Percentiles rank a stretch among this genome's conserved stretches.
Conservation (phyloP, 2,797 vertebrate genomes). For the Neosilurus mollespiculum region DNA sequence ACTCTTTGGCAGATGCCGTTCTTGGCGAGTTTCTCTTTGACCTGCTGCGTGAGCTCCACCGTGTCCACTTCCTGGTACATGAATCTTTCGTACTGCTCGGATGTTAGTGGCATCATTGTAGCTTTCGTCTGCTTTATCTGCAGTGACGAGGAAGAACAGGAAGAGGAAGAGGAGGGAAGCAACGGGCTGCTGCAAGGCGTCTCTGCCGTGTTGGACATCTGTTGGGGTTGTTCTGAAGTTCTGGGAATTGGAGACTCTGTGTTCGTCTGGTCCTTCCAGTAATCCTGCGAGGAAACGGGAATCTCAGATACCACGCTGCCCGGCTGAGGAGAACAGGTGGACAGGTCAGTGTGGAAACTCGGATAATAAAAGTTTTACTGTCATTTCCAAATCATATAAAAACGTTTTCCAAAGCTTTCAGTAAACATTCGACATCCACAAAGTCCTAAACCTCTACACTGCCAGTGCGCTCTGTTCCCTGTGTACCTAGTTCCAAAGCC, state of each 20-base stretch:
- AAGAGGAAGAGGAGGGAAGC: slow-evolving; percentile 71
- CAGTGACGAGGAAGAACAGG: background rate
- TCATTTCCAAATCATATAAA: background rate
- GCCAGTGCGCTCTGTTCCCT: background rate
- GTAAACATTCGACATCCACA: background rate
- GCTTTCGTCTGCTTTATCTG: slow-evolving; percentile 56
- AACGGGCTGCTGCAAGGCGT: slow-evolving; percentile 84
- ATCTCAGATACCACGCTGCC: slow-evolving; percentile 64
- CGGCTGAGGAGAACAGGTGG: slow-evolving; percentile 56
- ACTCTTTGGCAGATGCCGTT: slow-evolving; percentile 90
- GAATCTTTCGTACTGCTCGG: slow-evolving; percentile 90
- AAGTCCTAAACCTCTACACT: background rate
- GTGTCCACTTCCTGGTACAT: slow-evolving; percentile 94
- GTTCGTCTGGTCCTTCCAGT: slow-evolving; percentile 86
- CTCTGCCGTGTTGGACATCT: slow-evolving; percentile 80
- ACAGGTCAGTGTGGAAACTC: background rate
- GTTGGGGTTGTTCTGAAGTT: slow-evolving; percentile 81
- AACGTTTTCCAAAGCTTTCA: background rate
- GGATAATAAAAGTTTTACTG: background rate
- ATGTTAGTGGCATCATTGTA: slow-evolving; percentile 81
- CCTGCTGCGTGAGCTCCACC: slow-evolving; percentile 86
- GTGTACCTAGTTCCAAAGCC: background rate
- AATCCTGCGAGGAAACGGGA: slow-evolving; percentile 77
- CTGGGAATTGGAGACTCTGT: slow-evolving; percentile 85
- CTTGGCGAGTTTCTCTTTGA: slow-evolving; percentile 91